Evolutionary conservation across 1,140 invertebrate species (phyloP).

Genomic region (Leptinotarsa undecemlineata): DNA sequence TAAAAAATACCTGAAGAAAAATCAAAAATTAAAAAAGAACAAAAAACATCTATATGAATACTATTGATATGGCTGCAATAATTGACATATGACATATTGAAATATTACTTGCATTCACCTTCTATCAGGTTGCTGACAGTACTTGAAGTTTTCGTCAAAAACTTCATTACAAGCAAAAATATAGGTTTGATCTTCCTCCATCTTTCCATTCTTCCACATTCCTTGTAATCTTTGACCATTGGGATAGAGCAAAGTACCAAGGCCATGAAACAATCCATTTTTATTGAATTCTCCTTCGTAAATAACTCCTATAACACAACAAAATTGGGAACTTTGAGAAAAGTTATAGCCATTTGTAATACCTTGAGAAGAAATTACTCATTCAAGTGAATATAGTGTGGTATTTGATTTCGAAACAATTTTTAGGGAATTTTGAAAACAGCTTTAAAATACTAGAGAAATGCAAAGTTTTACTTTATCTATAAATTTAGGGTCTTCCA

Average conservation of each 20-base stretch:
- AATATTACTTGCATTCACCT: conserved; percentile 35
- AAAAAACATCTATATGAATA: too few species aligned
- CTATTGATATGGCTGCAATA: too few species aligned
- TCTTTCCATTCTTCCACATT: conserved; percentile 56
- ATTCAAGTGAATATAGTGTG: too few species aligned
- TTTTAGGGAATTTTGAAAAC: too few species aligned
- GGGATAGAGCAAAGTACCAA: conserved; percentile 58
- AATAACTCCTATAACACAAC: conserved; percentile 43
- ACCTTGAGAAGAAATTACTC: too few species aligned
- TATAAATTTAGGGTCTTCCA: too few species aligned
- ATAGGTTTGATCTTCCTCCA: conserved; percentile 34
- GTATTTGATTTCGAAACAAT: too few species aligned
- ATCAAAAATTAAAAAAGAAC: neutral
- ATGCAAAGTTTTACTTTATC: too few species aligned
- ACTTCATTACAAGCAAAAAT: conserved; percentile 14
- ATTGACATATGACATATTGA: too few species aligned
- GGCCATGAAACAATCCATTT: conserved; percentile 61
- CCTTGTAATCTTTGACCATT: conserved; percentile 56
- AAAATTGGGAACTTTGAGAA: too few species aligned
- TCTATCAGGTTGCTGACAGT: conserved; percentile 59
- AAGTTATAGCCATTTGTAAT: too few species aligned
- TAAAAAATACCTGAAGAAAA: neutral
- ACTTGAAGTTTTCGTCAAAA: conserved; percentile 38
- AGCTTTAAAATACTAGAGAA: too few species aligned
- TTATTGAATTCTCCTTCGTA: conserved; percentile 60